These are phyloP conservation scores for Clarias fuscus DNA, from an alignment of 2,797 vertebrate genomes.

Conservation along the genomic window DNA sequence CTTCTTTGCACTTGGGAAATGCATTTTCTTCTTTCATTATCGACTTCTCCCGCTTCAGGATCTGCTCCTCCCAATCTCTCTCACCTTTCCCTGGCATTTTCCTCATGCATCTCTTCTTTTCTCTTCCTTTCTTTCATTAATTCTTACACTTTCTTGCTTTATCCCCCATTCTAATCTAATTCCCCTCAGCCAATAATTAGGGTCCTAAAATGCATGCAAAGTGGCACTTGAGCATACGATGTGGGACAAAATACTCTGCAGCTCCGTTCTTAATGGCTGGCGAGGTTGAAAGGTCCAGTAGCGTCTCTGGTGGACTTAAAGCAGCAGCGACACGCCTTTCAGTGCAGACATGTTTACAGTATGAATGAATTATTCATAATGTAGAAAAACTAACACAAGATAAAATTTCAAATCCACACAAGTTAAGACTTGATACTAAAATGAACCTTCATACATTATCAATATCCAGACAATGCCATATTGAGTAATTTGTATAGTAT, in stretches of 20 bases:
- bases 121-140: constrained; percentile 9
- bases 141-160: neutral
- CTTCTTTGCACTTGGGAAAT: neutral
- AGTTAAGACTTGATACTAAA: neutral
- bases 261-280: constrained; percentile 17
- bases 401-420: neutral
- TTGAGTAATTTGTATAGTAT: neutral
- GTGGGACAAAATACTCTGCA: constrained; percentile 32
- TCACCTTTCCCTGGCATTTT: constrained; percentile 22
- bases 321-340: neutral
- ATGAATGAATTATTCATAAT: constrained; percentile 19
- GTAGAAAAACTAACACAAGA: neutral
- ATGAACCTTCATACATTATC: neutral
- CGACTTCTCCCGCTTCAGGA: neutral
- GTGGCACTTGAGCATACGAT: constrained; percentile 37
- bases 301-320: constrained; percentile 19
- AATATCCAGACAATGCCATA: neutral
- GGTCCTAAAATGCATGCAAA: constrained; percentile 22
- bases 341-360: neutral
- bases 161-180: constrained; percentile 21
- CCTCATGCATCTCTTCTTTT: constrained; percentile 19
- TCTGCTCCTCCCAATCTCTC: neutral
- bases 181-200: constrained; percentile 41
- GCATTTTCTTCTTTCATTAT: constrained; percentile 14
- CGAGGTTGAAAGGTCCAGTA: constrained; percentile 16